phyloP scores from a whole-genome alignment of 2,888 invertebrate species.

The Acrobasis suavella region DNA sequence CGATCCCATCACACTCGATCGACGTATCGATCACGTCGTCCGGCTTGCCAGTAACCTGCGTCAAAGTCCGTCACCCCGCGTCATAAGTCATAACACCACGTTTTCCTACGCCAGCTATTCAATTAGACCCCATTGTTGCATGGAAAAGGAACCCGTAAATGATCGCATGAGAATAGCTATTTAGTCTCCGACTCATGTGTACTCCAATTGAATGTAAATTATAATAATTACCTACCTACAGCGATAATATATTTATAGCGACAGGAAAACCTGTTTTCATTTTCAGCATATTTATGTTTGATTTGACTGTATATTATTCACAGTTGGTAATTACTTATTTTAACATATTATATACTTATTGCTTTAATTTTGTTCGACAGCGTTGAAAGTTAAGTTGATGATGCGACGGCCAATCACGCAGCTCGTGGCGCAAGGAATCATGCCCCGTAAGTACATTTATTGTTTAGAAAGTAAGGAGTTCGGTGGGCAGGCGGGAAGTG shows the following conservation, averaged over 20 bases:
- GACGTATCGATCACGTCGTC: constrained; percentile 61
- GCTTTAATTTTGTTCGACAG: constrained; percentile 83
- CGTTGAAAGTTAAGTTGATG: constrained; percentile 98
- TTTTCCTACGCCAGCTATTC: constrained; percentile 53
- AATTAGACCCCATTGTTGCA: constrained; percentile 62
- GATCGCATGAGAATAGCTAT: constrained; percentile 32
- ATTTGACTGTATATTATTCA: neutral
- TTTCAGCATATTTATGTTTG: constrained; percentile 19
- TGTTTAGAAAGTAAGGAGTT: no score
- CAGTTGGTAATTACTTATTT: neutral
- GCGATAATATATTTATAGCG: constrained; percentile 7
- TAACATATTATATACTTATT: constrained; percentile 5
- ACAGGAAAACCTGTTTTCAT: constrained; percentile 5
- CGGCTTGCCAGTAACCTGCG: constrained; percentile 50
- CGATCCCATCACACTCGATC: neutral
- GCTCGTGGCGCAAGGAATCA: constrained; percentile 98
- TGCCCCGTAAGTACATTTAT: constrained; percentile 93
- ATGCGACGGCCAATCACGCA: constrained; percentile 96
- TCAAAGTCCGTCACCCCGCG: constrained; percentile 68
- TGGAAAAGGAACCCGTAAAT: constrained; percentile 52
- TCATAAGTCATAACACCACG: constrained; percentile 49
- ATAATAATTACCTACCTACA: constrained; percentile 2
- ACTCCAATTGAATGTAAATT: constrained; percentile 27
- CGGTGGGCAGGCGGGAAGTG: no score
- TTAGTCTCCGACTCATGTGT: constrained; percentile 25